Evolutionary conservation across 2,888 invertebrate species (phyloP).

Genomic region (Quadriops clusia): DNA sequence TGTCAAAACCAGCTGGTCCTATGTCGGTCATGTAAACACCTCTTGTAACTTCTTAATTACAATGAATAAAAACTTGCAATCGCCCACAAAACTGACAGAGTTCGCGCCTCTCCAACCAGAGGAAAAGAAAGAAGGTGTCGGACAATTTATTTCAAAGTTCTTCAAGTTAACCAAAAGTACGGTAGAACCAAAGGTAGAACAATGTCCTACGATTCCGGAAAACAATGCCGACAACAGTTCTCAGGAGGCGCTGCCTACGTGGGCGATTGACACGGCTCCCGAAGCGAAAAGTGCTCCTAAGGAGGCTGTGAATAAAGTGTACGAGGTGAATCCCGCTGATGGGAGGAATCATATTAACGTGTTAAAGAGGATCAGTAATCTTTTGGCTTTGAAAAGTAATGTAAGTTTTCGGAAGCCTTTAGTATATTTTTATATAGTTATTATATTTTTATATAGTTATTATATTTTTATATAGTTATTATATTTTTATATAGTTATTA

Average conservation of each 20-base stretch:
- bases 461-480: slow-evolving; percentile 4
- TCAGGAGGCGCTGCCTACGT: slow-evolving; percentile 30
- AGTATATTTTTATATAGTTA: no score
- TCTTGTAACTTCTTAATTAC: no score
- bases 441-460: slow-evolving; percentile 2
- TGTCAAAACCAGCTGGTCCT: no score
- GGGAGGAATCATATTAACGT: slow-evolving; percentile 79
- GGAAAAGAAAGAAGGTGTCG: slow-evolving; percentile 58
- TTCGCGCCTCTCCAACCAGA: slow-evolving; percentile 70
- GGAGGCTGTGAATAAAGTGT: slow-evolving; percentile 25
- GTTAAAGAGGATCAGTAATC: slow-evolving; percentile 73
- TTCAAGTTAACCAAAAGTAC: slow-evolving; percentile 45
- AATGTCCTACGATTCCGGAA: slow-evolving; percentile 13
- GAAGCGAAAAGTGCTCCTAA: slow-evolving; percentile 28
- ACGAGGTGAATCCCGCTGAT: slow-evolving; percentile 47
- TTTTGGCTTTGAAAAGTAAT: slow-evolving; percentile 68
- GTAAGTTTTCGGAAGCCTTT: no score
- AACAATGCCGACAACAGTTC: slow-evolving; percentile 20
- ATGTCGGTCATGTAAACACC: no score
- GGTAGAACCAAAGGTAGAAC: slow-evolving; percentile 19
- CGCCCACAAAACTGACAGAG: slow-evolving; percentile 59
- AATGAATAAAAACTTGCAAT: slow-evolving; percentile 49
- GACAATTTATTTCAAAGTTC: slow-evolving; percentile 62
- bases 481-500: slow-evolving; percentile 8
- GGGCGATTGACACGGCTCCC: slow-evolving; percentile 28